A percentile compares a stretch with the other conserved stretches of the same genome.
These are phyloP conservation scores for Drosophila bunnanda DNA, from an alignment of 2,888 invertebrate genomes.

Conservation along the genomic window DNA sequence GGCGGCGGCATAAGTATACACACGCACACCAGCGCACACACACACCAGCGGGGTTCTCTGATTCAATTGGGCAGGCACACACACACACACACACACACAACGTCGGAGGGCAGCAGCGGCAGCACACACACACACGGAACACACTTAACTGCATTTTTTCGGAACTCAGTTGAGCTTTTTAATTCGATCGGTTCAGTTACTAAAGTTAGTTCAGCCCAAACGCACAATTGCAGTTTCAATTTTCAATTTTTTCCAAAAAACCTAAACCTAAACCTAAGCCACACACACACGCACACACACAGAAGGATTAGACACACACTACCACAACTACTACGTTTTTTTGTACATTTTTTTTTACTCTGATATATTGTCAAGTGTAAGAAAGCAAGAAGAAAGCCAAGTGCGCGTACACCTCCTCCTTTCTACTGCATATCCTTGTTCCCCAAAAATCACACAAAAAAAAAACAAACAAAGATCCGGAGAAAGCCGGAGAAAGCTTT, in stretches of 20 bases:
- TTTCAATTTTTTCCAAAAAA: constrained; percentile 20
- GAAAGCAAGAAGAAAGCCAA: neutral
- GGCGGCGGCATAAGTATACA: constrained; percentile 47
- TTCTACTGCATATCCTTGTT: constrained; percentile 1
- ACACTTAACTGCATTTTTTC: constrained; percentile 83
- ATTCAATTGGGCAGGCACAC: constrained; percentile 83
- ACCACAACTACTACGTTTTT: neutral
- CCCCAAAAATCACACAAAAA: neutral
- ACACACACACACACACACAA: constrained; percentile 24
- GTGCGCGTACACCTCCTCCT: constrained; percentile 13
- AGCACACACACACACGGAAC: constrained; percentile 27
- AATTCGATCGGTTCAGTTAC: constrained; percentile 84
- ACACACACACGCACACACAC: neutral
- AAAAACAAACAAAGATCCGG: neutral
- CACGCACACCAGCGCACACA: constrained; percentile 29
- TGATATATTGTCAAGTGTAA: neutral
- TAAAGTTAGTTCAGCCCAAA: constrained; percentile 82
- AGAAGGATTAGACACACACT: constrained; percentile 17
- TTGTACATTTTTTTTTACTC: neutral
- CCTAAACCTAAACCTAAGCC: constrained; percentile 3
- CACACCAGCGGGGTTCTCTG: constrained; percentile 67
- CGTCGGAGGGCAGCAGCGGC: constrained; percentile 34
- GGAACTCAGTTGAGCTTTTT: constrained; percentile 85
- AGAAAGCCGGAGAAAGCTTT: constrained; percentile 20
- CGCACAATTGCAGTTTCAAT: constrained; percentile 67